Percentiles rank a stretch among this genome's conserved stretches.
These are phyloP conservation scores for Busarellus nigricollis DNA, from an alignment of 2,797 vertebrate genomes.

Conservation along the genomic window DNA sequence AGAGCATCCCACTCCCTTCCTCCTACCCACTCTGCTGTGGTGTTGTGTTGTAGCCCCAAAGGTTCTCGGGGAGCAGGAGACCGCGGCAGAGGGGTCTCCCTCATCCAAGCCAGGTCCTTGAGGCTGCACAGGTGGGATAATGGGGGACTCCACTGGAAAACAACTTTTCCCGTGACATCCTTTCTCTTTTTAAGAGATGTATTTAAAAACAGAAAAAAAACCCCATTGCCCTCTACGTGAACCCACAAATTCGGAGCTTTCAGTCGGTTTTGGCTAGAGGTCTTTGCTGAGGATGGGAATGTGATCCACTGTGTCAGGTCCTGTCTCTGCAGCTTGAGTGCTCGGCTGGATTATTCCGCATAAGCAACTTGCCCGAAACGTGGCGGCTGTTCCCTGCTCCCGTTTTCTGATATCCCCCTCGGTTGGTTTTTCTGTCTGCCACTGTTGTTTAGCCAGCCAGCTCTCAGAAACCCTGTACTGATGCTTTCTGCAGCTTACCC, in stretches of 20 bases:
- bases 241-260: not conserved
- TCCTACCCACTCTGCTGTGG: not conserved
- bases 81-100: not conserved
- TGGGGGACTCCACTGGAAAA: not conserved
- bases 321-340: not conserved
- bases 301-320: not conserved
- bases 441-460: not conserved
- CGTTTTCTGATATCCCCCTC: not conserved
- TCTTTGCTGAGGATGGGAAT: not conserved
- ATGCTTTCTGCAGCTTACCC: not conserved
- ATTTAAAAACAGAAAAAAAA: not conserved
- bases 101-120: not conserved
- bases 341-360: not conserved
- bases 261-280: not conserved
- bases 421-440: not conserved
- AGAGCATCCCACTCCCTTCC: not conserved
- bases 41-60: rapidly evolving
- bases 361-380: not conserved
- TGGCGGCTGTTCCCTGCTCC: not conserved
- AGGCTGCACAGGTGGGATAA: not conserved
- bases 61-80: not conserved
- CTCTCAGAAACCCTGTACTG: not conserved
- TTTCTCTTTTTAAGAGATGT: not conserved
- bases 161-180: not conserved
- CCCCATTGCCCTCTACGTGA: rapidly evolving